Evolutionary conservation across 2,113 vertebrate species (phyloP), one percentile per base, ranked within the genome.

Genomic region (Pycnonotus jocosus): DNA sequence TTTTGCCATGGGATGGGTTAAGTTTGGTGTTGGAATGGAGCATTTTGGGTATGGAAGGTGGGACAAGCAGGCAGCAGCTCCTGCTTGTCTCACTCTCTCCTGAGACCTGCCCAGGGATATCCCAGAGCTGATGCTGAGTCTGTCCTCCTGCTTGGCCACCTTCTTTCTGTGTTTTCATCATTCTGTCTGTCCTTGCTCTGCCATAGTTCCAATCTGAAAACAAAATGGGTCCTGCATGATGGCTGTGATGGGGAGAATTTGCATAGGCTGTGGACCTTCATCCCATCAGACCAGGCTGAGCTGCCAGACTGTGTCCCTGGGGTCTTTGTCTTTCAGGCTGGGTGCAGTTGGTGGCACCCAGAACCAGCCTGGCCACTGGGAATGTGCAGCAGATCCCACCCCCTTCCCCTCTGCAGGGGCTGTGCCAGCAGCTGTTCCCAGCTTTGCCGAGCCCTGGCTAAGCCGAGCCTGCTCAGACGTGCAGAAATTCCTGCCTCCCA

Each of bases 401-500:
- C 74, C 79, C 42, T 86, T 86, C n/a, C 71, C 64, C 12, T 78
- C 30, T 6, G 18, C 3, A 1, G 44, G 35, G 58, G 51, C 21
- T 0, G 0, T 93, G 93, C 93, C 86, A 89, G 68, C 23, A 4
- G 66, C 90, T 5, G 7, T 56, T 90, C 78, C 86, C 31, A 10
- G 69, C 89, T 54, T 30, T 60, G 45, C 66, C 0, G 4, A 91
- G 73, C 88, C 88, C 81, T 24, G 60, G 64, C 71, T 92, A 56
- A 86, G 91, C 57, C 0, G 20, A 88, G 93, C 92, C 54, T 96
- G 93, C 80, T 95, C 85, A 78, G 87, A 94, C 53, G 16, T 86
- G 89, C 91, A 54, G 48, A 73, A 90, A 93, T 96, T 92, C 92
- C 86, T 94, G 60, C 62, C 51, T 93, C 68, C 45, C 73, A 35